Evolutionary conservation across 1,140 invertebrate species (phyloP).

Genomic region (Lordiphosa collinella): DNA sequence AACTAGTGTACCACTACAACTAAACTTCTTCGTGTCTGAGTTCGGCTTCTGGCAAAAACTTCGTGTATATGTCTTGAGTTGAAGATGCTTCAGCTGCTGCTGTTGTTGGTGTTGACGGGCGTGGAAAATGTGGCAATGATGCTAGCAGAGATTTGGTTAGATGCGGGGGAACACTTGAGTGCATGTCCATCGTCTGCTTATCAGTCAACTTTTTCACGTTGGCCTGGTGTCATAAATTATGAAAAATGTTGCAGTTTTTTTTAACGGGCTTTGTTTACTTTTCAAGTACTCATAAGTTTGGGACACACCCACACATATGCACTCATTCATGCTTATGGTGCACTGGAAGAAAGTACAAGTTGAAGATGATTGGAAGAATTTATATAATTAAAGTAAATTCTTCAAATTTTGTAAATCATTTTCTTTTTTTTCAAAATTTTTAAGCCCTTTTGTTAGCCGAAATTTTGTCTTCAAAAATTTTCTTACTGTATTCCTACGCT

Average conservation of each 20-base stretch:
- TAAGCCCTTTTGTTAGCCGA: no score
- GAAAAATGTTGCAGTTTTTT: slow-evolving; percentile 43
- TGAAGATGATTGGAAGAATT: no score
- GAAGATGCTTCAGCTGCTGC: slow-evolving; percentile 39
- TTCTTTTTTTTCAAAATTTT: no score
- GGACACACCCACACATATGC: slow-evolving; percentile 22
- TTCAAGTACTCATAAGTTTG: slow-evolving; percentile 17
- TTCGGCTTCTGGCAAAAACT: slow-evolving; percentile 38
- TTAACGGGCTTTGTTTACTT: slow-evolving; percentile 26
- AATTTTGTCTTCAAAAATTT: no score
- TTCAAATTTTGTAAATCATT: no score
- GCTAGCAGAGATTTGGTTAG: not conserved
- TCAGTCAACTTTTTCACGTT: slow-evolving; percentile 54
- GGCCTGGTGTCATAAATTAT: slow-evolving; percentile 62
- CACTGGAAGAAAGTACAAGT: slow-evolving; percentile 12
- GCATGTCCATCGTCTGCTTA: slow-evolving; percentile 46
- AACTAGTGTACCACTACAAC: slow-evolving; percentile 10
- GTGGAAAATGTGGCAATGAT: slow-evolving; percentile 17
- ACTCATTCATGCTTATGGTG: not conserved
- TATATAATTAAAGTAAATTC: no score
- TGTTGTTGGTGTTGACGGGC: slow-evolving; percentile 12
- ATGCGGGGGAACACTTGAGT: slow-evolving; percentile 9
- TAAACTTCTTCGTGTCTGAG: slow-evolving; percentile 32
- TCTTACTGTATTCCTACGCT: slow-evolving; percentile 26
- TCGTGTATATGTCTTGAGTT: slow-evolving; percentile 37